Evolutionary conservation across 1,140 invertebrate genomes (phyloP).

Genomic region (Ips nitidus): DNA sequence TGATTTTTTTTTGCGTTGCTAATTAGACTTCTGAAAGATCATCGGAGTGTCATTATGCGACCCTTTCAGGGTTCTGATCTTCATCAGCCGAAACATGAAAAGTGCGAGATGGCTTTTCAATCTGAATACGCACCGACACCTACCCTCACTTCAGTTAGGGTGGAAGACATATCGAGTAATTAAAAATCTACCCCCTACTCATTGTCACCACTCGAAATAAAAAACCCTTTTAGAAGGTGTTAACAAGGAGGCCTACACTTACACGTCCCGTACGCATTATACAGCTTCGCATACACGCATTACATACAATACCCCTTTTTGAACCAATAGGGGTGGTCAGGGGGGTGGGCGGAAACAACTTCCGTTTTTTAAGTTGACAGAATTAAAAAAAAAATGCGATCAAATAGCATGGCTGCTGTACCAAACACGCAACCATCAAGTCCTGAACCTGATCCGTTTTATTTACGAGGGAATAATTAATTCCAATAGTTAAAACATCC

Average conservation of each 20-base stretch:
- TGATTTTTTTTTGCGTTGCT: no score
- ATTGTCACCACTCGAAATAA: constrained; percentile 19
- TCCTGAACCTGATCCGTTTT: no score
- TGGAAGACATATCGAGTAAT: constrained; percentile 27
- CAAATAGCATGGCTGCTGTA: no score
- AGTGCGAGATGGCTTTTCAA: constrained; percentile 20
- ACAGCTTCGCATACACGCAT: constrained; percentile 13
- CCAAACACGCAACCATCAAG: no score
- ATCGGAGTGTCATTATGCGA: constrained; percentile 1
- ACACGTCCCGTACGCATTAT: constrained; percentile 20
- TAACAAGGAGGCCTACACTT: constrained; percentile 26
- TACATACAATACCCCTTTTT: constrained; percentile 19
- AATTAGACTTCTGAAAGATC: no score
- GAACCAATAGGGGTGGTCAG: not conserved
- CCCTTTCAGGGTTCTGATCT: not conserved
- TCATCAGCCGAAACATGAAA: constrained; percentile 12
- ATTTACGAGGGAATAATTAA: not conserved
- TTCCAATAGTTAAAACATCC: constrained; percentile 6
- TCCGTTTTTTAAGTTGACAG: not conserved
- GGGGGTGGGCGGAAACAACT: not conserved
- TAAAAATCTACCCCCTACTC: constrained; percentile 21
- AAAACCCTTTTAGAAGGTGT: constrained; percentile 32
- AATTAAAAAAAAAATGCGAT: no score
- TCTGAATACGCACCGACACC: constrained; percentile 25
- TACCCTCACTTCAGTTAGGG: constrained; percentile 15